These are phyloP conservation scores for Gryllus bimaculatus DNA, from an alignment of 1,140 invertebrate species.

Conservation along the genomic window DNA sequence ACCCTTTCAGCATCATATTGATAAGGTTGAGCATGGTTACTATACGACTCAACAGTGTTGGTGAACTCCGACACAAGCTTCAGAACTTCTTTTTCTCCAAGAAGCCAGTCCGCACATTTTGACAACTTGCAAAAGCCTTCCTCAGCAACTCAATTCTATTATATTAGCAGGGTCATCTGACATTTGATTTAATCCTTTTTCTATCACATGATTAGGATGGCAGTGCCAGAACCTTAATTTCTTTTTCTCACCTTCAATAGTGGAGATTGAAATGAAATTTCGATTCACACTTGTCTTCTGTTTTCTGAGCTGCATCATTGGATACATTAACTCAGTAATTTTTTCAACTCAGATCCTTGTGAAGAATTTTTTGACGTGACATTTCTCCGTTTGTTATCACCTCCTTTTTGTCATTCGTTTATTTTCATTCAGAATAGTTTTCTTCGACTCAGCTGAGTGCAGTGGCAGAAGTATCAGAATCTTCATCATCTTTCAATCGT, in stretches of 20 bases:
- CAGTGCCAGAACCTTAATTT: not conserved
- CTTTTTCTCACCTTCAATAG: not conserved
- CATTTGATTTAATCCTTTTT: not conserved
- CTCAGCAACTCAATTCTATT: conserved; percentile 38
- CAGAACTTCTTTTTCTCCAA: conserved; percentile 46
- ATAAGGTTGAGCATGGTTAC: conserved; percentile 49
- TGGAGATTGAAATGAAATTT: not conserved
- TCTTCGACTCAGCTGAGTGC: not conserved
- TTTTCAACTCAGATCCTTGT: not conserved
- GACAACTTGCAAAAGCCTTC: conserved; percentile 45
- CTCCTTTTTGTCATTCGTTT: conserved; percentile 7
- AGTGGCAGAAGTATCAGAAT: not conserved
- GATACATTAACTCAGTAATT: not conserved
- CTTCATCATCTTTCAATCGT: not conserved
- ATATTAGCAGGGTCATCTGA: conserved; percentile 28
- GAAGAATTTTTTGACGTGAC: not conserved
- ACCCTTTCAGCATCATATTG: conserved; percentile 40
- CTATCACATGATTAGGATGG: not conserved
- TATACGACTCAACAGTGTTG: conserved; percentile 46
- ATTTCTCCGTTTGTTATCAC: not conserved
- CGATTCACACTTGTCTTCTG: not conserved
- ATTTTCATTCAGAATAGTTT: conserved; percentile 7
- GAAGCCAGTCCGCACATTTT: conserved; percentile 60
- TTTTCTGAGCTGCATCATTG: not conserved
- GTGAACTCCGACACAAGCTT: conserved; percentile 49